These are phyloP conservation scores for Aleadryas rufinucha DNA, from an alignment of 2,113 vertebrate genomes.

Conservation along the genomic window DNA sequence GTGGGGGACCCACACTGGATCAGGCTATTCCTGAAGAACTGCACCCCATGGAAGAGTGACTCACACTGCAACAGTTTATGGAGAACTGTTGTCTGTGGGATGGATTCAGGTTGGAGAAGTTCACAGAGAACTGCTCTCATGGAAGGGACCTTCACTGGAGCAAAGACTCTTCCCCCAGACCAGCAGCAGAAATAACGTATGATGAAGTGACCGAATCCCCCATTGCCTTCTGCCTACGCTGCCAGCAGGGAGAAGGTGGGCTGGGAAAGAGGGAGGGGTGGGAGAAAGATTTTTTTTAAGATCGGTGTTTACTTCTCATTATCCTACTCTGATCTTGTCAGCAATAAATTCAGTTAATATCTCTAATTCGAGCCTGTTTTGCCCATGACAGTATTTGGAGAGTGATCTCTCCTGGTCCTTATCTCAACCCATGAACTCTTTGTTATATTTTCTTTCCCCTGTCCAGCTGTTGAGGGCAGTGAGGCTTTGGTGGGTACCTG, in stretches of 20 bases:
- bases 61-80: neutral
- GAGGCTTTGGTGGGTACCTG: neutral
- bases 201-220: neutral
- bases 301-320: neutral
- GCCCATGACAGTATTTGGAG: neutral
- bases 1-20: no score
- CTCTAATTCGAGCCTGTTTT: neutral
- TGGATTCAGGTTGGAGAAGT: neutral
- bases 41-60: accelerated
- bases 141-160: neutral
- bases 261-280: neutral
- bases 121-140: neutral
- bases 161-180: neutral
- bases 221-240: neutral
- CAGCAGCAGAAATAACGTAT: neutral
- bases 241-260: neutral
- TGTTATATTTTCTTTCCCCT: neutral
- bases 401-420: neutral
- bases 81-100: neutral
- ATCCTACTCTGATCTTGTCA: neutral
- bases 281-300: neutral
- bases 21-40: neutral
- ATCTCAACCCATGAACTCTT: neutral
- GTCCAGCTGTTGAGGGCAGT: neutral
- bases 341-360: neutral